Base-by-base conservation (phyloP, 2,888 invertebrate genomes). In the Ormyrus rosae region DNA sequence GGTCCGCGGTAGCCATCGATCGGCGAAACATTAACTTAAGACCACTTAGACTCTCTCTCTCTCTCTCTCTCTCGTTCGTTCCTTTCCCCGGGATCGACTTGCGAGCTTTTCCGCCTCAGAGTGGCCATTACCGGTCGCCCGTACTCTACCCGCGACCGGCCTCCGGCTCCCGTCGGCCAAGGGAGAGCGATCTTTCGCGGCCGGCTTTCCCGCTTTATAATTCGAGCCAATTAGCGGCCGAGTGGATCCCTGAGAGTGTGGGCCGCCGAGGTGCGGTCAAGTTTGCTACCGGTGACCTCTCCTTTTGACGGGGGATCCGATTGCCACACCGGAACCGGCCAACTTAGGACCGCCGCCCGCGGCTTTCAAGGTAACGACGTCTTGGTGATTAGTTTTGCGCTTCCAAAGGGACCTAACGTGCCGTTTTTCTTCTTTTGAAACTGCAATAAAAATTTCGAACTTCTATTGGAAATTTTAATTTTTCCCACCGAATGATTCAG, bases 61-160 rank as follows among this genome's bases (percentile, higher is more conserved):
- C 71, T 51, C 61, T 71, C 50, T 53, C 45, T 8, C 56, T 19
- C 34, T 45, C 55, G 8, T 45, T 19, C 50, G 19, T 3, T 60
- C 34, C 19, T 60, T 34, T 61, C 11, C 61, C 34, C 60, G 64
- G 64, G 51, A 71, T 70, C 34, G 78, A 58, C 65, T 73, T 64
- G 51, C 55, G 50, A 50, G 58, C 70, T 75, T 79, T 45, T 51
- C 63, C 58, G 86, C 89, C 88, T 88, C 89, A 89, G 89, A 89
- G 89, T 89, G 87, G 88, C 88, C 88, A 89, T 89, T 89, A 89
- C 87, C 85, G 85, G 87, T 84, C 86, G 81, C 83, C 83, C 82
- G 82, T 34, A 0, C 34, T 34, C 34, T 13, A 13, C 13, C 84
- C 63, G 65, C 61, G 19, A n/a, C 9, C 2, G 34, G 34, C 34